These are phyloP conservation scores for Nephrotoma appendiculata DNA, from an alignment of 2,888 invertebrate species.

Conservation along the genomic window DNA sequence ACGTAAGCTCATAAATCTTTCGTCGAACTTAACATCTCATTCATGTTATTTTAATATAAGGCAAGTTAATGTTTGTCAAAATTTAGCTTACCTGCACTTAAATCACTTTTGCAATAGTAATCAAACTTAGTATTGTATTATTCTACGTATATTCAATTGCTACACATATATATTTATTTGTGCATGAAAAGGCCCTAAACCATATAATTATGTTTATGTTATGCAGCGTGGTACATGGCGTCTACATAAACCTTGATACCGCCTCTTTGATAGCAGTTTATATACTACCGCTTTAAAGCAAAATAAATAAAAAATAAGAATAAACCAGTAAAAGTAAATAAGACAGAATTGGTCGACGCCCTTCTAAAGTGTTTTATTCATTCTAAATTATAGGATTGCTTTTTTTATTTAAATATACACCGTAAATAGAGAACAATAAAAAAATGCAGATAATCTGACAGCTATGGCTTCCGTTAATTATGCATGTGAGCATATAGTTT, in stretches of 20 bases:
- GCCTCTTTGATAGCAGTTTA: background rate
- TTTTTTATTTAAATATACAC: background rate
- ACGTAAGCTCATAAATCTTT: background rate
- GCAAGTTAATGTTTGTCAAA: background rate
- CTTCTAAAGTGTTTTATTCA: background rate
- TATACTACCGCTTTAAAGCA: background rate
- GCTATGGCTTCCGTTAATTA: background rate
- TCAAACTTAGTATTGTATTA: background rate
- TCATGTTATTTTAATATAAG: background rate
- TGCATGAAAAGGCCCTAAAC: background rate
- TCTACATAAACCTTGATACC: background rate
- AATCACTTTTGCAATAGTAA: background rate
- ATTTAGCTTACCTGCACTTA: background rate
- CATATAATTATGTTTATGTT: background rate
- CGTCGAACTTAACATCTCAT: background rate
- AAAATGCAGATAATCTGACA: background rate
- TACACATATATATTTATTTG: background rate
- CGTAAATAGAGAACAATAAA: background rate
- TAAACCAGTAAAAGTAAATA: background rate
- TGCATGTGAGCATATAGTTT: background rate
- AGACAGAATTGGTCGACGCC: background rate
- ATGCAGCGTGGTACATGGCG: background rate
- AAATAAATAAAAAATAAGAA: background rate
- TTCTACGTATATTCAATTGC: background rate
- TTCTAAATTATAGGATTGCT: background rate